Conservation (phyloP, 2,797 vertebrate genomes). For the Chrosomus eos region DNA sequence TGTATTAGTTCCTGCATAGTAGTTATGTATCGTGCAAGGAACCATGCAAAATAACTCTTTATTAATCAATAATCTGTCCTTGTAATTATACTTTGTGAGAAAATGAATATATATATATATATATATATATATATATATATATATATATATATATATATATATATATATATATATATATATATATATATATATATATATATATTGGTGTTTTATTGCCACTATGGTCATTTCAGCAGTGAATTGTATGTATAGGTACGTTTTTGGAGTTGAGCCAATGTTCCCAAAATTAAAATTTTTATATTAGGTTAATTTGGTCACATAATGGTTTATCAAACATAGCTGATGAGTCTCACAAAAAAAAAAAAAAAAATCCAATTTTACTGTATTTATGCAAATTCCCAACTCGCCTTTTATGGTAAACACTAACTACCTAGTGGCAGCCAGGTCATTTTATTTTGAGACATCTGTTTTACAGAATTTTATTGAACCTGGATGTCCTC, state of each 20-base stretch:
- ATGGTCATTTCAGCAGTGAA: not conserved
- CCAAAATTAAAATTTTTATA: not conserved
- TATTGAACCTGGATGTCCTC: not conserved
- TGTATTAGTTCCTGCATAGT: not conserved
- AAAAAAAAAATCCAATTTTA: not conserved
- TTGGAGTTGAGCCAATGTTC: not conserved
- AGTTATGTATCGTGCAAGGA: not conserved
- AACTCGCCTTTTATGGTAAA: not conserved
- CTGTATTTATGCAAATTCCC: not conserved
- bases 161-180: too few species aligned
- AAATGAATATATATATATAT: too few species aligned
- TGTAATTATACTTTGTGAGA: not conserved
- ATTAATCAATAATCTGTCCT: not conserved
- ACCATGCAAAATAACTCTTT: not conserved
- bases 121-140: too few species aligned
- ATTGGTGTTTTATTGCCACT: not conserved
- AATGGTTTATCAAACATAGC: not conserved
- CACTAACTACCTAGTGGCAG: too few species aligned
- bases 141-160: too few species aligned
- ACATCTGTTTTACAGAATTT: not conserved
- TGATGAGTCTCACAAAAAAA: not conserved
- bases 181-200: too few species aligned
- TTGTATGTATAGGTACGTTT: not conserved
- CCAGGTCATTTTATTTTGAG: not conserved
- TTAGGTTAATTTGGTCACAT: not conserved